These are phyloP conservation scores for Dasypolia templi DNA, from an alignment of 2,888 invertebrate genomes.

Conservation along the genomic window DNA sequence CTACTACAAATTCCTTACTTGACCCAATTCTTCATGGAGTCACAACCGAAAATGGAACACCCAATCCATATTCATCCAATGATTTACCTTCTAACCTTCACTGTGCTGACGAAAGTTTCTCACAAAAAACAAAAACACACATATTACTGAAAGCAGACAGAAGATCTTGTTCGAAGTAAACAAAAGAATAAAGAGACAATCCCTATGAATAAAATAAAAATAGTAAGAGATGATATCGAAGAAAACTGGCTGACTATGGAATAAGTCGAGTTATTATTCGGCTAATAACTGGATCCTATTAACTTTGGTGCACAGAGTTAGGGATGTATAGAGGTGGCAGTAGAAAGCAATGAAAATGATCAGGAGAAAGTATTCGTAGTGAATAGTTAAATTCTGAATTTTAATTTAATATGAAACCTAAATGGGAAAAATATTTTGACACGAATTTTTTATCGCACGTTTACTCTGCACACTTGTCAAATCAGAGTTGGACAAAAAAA, in stretches of 20 bases:
- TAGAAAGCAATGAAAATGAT: not conserved
- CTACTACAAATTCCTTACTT: constrained; percentile 27
- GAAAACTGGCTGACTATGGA: constrained; percentile 85
- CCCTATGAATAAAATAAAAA: constrained; percentile 91
- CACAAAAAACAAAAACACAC: constrained; percentile 65
- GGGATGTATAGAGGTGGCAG: constrained; percentile 69
- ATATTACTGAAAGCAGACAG: constrained; percentile 61
- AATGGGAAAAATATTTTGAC: not conserved
- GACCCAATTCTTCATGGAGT: constrained; percentile 40
- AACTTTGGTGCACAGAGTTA: constrained; percentile 75
- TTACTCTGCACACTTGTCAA: too few relatives aligned
- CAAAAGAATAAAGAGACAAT: constrained; percentile 87
- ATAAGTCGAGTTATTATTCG: constrained; percentile 88
- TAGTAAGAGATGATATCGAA: constrained; percentile 86
- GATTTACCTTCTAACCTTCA: constrained; percentile 64
- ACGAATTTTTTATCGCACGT: too few relatives aligned
- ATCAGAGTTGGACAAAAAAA: too few relatives aligned
- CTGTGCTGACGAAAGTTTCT: constrained; percentile 55
- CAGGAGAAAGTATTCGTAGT: not conserved
- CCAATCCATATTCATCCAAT: constrained; percentile 38
- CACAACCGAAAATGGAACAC: constrained; percentile 45
- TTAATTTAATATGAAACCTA: not conserved
- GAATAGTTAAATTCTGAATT: not conserved
- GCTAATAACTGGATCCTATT: constrained; percentile 88
- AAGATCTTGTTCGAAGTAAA: constrained; percentile 77